These are phyloP conservation scores for Willisornis vidua DNA, from an alignment of 2,113 vertebrate genomes.

Conservation along the genomic window DNA sequence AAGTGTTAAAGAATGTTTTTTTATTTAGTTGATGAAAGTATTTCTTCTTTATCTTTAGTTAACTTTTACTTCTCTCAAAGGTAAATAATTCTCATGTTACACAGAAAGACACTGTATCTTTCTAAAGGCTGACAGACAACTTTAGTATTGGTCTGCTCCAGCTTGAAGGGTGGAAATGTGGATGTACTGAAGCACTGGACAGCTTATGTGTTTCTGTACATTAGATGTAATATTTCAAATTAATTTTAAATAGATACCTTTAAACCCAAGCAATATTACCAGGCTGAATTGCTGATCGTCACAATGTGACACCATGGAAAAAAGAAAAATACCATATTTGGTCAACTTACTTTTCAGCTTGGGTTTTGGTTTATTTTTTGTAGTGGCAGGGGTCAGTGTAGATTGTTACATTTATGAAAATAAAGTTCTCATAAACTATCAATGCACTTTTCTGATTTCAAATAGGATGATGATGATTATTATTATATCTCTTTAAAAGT, in stretches of 20 bases:
- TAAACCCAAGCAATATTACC: background rate
- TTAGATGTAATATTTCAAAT: background rate
- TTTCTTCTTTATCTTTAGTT: background rate
- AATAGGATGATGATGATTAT: background rate
- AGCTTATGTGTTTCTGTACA: background rate
- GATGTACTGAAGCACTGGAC: background rate
- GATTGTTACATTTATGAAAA: background rate
- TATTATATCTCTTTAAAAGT: background rate
- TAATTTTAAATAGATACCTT: background rate
- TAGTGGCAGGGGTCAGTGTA: background rate
- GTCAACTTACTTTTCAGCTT: background rate
- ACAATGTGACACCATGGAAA: background rate
- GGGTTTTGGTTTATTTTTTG: background rate
- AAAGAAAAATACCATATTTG: background rate
- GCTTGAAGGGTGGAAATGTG: background rate
- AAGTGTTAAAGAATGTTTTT: background rate
- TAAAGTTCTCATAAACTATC: background rate
- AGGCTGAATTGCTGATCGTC: background rate
- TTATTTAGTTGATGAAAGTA: background rate
- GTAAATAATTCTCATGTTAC: background rate
- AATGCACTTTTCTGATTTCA: background rate
- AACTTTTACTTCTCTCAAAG: background rate
- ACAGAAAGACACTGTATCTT: background rate
- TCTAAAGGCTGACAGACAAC: background rate
- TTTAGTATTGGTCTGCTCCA: background rate